A percentile compares a stretch with the other conserved stretches of the same genome.
These are phyloP conservation scores for Chiloscyllium punctatum DNA, from an alignment of 2,797 vertebrate species.

Conservation along the genomic window DNA sequence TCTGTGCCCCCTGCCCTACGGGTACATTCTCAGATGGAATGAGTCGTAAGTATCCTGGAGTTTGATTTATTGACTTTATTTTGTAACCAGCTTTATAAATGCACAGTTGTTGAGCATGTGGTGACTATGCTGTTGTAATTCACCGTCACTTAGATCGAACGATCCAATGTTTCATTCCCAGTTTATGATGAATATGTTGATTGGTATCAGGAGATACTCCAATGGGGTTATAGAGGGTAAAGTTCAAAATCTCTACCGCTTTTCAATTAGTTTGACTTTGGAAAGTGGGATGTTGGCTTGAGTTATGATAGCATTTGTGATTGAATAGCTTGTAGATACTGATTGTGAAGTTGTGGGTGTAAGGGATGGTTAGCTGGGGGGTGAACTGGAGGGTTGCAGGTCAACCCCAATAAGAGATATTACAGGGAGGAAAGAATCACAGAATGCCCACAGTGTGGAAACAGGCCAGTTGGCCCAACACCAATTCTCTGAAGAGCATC, in stretches of 20 bases:
- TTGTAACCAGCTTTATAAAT: background rate
- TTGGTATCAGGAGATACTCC: background rate
- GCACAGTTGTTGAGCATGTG: background rate
- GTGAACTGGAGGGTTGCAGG: background rate
- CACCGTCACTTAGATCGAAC: background rate
- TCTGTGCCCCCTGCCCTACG: slow-evolving; percentile 76
- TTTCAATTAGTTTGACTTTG: background rate
- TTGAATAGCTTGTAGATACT: background rate
- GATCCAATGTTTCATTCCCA: background rate
- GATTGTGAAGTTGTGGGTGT: background rate
- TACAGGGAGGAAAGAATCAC: no score
- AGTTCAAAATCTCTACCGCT: background rate
- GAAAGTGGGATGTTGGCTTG: background rate
- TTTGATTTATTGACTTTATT: background rate
- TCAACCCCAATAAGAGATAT: background rate
- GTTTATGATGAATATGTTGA: background rate
- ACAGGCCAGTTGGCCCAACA: no score
- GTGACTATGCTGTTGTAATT: background rate
- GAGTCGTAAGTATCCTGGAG: slow-evolving; percentile 50
- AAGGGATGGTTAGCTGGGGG: no score
- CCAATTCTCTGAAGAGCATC: no score
- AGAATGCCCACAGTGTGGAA: no score
- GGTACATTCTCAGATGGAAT: slow-evolving; percentile 83
- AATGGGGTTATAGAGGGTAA: background rate
- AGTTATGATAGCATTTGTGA: background rate